Base-by-base conservation (phyloP, 1,140 invertebrate genomes). In the Drosophila pandora region DNA sequence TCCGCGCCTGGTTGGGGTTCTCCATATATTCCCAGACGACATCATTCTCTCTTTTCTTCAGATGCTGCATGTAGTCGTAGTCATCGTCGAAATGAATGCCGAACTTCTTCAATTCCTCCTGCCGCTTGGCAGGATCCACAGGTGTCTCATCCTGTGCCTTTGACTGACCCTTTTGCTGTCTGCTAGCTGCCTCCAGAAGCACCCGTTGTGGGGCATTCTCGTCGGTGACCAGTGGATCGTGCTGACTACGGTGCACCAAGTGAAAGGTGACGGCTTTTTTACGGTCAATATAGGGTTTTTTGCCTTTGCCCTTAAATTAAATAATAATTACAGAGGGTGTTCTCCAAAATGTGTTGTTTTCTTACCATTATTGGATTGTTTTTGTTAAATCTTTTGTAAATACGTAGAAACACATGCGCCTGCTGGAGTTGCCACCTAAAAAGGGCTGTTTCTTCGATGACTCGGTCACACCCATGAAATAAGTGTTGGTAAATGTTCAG, bases 31-130 rank as follows among this genome's bases (percentile, higher is more conserved):
- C 91, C 91, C 91, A 92, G 12, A 91, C 89, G 3, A 90, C 73
- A 52, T 90, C 87, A 13, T 89, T 79, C 45, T 91, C 90, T 0
- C 87, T 73, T 79, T 97, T 95, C 84, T 95, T 95, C 49, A 99
- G 93, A 94, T 99, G 97, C 92, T 99, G 96, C 67, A 99, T 92
- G 90, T 99, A 99, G 90, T 99, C 95, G 90, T 99, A 99, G 76
- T 99, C 96, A 93, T 99, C 98, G 90, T 99, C 97, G 92, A 95
- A 99, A 91, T 96, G 98, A 55, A 99, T 95, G n/a, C 98, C 98
- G 94, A 95, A 99, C 92, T 98, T 98, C 25, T 94, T 92, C 79
- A 97, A 95, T 81, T 98, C 96, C 81, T 97, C 95, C 82, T 94
- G 95, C 1, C 93, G 92, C 57, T 95, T 94, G n/a, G 92, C 87